phyloP scores from a whole-genome alignment of 2,888 invertebrate genomes.

The Leptinotarsa juncta region DNA sequence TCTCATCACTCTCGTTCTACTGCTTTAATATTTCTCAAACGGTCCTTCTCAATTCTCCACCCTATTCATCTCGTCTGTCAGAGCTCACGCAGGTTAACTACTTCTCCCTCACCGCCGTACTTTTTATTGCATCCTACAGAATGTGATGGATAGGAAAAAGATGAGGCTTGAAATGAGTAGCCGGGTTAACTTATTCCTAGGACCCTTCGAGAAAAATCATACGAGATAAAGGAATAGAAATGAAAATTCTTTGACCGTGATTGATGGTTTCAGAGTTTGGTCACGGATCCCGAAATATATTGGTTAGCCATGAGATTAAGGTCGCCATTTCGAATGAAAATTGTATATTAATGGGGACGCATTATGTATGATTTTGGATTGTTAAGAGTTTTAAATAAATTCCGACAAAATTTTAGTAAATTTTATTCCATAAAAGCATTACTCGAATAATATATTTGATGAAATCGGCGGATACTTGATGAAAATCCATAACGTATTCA shows the following conservation, averaged over 20 bases:
- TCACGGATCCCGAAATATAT: neutral
- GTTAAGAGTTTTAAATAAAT: neutral
- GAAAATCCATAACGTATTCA: no score
- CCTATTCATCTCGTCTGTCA: slow-evolving; percentile 32
- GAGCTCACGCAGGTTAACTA: slow-evolving; percentile 32
- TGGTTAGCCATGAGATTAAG: neutral
- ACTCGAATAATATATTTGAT: no score
- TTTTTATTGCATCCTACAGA: slow-evolving; percentile 23
- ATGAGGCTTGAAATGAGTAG: slow-evolving; percentile 3
- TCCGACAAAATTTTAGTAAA: no score
- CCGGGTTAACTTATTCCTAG: slow-evolving; percentile 4
- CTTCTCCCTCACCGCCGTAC: neutral
- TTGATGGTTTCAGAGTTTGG: neutral
- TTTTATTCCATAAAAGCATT: no score
- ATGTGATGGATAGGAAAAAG: slow-evolving; percentile 10
- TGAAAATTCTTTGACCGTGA: neutral
- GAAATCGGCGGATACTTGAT: no score
- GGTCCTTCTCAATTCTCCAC: slow-evolving; percentile 27
- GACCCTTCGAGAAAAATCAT: neutral
- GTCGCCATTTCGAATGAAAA: neutral
- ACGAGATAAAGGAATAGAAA: slow-evolving; percentile 5
- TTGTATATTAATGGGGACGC: neutral
- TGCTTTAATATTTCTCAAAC: slow-evolving; percentile 1
- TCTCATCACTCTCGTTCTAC: neutral
- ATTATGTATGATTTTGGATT: neutral